A percentile compares a stretch with the other conserved stretches of the same genome.
Conservation (phyloP, 2,113 vertebrate genomes). For the Megaceryle maxima region DNA sequence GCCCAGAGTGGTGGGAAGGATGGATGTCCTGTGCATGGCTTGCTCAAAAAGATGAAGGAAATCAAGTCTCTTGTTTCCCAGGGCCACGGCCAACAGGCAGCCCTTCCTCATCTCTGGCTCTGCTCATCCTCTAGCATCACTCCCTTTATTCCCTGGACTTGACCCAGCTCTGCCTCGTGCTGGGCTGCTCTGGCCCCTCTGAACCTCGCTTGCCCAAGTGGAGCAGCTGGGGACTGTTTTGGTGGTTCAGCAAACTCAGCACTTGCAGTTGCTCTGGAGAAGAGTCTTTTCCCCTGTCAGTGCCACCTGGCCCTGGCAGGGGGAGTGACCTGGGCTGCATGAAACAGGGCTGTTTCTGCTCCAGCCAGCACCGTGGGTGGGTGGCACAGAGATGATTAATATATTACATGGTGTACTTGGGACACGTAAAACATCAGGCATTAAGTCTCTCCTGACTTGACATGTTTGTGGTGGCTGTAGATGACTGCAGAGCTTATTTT, state of each 20-base stretch:
- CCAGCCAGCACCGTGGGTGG: not conserved
- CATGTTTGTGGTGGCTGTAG: not conserved
- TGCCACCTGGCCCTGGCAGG: not conserved
- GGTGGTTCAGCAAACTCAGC: not conserved
- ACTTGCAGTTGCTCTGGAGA: not conserved
- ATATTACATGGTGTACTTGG: not conserved
- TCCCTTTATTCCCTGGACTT: not conserved
- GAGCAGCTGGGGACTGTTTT: rapidly evolving
- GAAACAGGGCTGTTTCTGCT: not conserved
- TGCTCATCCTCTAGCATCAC: not conserved
- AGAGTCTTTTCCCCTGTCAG: not conserved
- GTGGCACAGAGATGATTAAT: constrained; percentile 14
- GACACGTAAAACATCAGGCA: not conserved
- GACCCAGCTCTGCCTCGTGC: rapidly evolving
- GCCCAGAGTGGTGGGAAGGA: not conserved
- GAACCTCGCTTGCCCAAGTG: not conserved
- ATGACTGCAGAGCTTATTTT: constrained; percentile 25
- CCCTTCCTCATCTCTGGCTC: not conserved
- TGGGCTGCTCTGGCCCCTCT: rapidly evolving
- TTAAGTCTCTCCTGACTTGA: not conserved
- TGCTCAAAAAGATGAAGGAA: not conserved
- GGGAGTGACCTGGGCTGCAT: not conserved
- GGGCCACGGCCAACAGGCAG: not conserved
- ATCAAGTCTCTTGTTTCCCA: not conserved
- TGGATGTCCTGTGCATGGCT: rapidly evolving